Conservation (phyloP, 2,113 vertebrate species). For the Trachemys scripta region DNA sequence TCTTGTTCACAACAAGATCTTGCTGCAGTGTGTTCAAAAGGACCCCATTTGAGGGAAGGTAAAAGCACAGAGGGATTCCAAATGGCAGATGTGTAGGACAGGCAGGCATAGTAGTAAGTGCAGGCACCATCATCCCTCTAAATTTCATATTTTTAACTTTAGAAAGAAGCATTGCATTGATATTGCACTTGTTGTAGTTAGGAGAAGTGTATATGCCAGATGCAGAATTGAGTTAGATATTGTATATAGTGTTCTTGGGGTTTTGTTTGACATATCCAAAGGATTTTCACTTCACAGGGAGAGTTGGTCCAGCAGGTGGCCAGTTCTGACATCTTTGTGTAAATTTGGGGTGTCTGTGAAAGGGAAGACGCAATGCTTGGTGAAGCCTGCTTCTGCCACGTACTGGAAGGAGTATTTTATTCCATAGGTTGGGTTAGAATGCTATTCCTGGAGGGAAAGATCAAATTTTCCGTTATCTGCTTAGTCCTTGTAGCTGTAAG, state of each 20-base stretch:
- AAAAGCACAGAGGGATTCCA: background rate
- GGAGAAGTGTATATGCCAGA: background rate
- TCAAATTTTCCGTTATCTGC: background rate
- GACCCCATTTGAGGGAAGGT: background rate
- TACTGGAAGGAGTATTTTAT: background rate
- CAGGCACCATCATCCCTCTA: background rate
- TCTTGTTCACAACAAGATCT: background rate
- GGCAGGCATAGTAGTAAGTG: background rate
- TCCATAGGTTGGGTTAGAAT: background rate
- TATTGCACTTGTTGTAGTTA: background rate
- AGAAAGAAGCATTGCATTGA: background rate
- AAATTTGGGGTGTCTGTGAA: background rate
- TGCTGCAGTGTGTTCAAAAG: background rate
- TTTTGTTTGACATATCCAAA: conserved; percentile 44
- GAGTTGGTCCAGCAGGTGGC: conserved; percentile 17
- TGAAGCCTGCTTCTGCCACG: background rate
- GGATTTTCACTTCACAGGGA: conserved; percentile 41
- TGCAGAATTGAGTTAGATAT: background rate
- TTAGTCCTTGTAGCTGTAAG: background rate
- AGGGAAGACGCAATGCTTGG: background rate
- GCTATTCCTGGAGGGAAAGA: background rate
- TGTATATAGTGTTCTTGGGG: conserved; percentile 27
- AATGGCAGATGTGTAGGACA: background rate
- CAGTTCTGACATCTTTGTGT: background rate
- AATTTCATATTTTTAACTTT: background rate